phyloP scores from a whole-genome alignment of 1,140 invertebrate genomes.

The Parapsyche elsis region DNA sequence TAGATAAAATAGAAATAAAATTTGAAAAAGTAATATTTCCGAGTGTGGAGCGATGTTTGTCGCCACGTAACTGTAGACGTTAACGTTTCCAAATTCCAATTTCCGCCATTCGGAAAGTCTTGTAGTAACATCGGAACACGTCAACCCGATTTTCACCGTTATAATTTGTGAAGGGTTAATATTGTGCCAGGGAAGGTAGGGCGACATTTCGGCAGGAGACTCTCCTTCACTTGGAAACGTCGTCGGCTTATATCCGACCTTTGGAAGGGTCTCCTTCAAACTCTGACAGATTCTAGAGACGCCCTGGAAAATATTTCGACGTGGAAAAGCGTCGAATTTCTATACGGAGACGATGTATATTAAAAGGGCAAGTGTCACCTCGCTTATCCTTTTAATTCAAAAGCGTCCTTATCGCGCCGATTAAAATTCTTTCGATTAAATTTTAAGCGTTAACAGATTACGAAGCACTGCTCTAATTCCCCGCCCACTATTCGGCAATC shows the following conservation, averaged over 20 bases:
- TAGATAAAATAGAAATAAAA: not conserved
- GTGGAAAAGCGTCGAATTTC: not conserved
- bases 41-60: not conserved
- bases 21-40: no score
- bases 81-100: constrained; percentile 6
- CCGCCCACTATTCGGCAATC: no score
- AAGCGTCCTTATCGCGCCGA: no score
- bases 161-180: constrained; percentile 13
- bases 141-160: not conserved
- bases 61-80: not conserved
- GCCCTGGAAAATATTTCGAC: not conserved
- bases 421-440: no score
- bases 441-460: no score
- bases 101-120: constrained; percentile 9
- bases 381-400: no score
- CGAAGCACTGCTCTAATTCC: no score
- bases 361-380: not conserved
- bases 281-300: constrained; percentile 5
- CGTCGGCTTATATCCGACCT: constrained; percentile 19
- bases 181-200: not conserved
- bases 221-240: constrained; percentile 11
- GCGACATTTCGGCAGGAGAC: not conserved
- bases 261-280: not conserved
- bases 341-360: not conserved
- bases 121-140: not conserved